Evolutionary conservation across 2,888 invertebrate species (phyloP).

Genomic region (Tupiocoris notatus): DNA sequence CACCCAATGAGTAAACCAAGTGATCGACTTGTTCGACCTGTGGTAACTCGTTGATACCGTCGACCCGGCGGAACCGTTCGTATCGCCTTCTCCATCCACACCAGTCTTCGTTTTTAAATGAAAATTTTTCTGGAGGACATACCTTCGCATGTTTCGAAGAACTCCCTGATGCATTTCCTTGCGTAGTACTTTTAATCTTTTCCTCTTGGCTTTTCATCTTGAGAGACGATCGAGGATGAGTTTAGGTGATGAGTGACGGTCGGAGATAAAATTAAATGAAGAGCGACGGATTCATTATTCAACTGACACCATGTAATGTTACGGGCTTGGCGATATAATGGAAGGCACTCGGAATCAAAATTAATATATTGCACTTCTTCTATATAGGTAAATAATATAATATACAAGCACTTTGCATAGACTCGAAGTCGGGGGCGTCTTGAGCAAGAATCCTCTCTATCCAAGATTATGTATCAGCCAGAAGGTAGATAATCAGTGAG

Average conservation of each 20-base stretch:
- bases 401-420: too few species aligned
- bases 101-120: slow-evolving; percentile 1
- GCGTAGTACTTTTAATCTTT: neutral
- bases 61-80: slow-evolving; percentile 9
- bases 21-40: slow-evolving; percentile 15
- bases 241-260: neutral
- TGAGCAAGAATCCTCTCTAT: too few species aligned
- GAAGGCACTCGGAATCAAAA: too few species aligned
- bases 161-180: neutral
- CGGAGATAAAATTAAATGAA: neutral
- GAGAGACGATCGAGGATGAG: neutral
- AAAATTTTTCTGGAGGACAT: neutral
- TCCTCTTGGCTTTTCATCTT: too few species aligned
- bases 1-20: slow-evolving; percentile 19
- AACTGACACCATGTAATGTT: neutral
- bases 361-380: too few species aligned
- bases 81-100: slow-evolving; percentile 1
- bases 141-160: neutral
- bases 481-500: too few species aligned
- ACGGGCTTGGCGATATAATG: too few species aligned
- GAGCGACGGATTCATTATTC: neutral
- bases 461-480: too few species aligned
- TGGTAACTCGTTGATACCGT: neutral
- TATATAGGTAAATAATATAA: too few species aligned
- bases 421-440: too few species aligned